These are phyloP conservation scores for Hemitrygon akajei DNA, from an alignment of 2,797 vertebrate species.

Conservation along the genomic window DNA sequence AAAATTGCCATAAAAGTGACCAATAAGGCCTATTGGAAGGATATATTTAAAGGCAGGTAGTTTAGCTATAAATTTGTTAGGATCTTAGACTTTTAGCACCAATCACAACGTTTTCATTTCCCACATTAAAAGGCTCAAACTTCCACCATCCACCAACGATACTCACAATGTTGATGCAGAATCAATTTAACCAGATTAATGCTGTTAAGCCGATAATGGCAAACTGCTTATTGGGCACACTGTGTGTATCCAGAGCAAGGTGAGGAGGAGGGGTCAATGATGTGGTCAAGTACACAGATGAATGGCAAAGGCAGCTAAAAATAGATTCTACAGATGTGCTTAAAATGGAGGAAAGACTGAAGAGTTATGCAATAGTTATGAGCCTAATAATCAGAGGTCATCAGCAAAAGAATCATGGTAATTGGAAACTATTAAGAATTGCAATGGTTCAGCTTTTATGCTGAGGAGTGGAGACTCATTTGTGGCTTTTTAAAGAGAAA, in stretches of 20 bases:
- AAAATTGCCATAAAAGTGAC: not conserved
- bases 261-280: not conserved
- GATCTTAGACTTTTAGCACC: not conserved
- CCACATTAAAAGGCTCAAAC: not conserved
- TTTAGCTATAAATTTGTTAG: not conserved
- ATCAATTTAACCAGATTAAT: not conserved
- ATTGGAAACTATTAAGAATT: no score
- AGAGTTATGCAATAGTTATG: no score
- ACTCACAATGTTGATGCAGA: not conserved
- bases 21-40: not conserved
- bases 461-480: no score
- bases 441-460: no score
- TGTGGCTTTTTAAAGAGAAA: no score
- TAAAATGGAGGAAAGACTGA: no score
- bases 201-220: not conserved
- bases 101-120: no score
- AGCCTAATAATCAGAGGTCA: no score
- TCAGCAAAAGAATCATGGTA: no score
- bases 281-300: not conserved
- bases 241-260: not conserved
- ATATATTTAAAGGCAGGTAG: not conserved
- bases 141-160: not conserved
- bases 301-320: not conserved
- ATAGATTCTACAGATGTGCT: no score
- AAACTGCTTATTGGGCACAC: not conserved